phyloP scores from a whole-genome alignment of 2,797 vertebrate genomes.

The Myotis daubentonii region DNA sequence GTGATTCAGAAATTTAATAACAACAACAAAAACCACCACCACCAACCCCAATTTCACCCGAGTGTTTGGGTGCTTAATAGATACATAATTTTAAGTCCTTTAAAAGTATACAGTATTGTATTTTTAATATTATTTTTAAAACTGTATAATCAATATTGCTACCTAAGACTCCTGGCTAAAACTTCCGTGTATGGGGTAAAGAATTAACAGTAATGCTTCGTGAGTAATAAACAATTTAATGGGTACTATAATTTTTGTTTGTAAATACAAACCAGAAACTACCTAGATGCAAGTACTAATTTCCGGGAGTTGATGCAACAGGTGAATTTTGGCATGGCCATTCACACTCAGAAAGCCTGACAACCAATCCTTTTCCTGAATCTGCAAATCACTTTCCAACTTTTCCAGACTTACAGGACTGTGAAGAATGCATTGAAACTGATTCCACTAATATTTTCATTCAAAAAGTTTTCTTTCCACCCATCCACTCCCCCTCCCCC shows the following conservation, averaged over 20 bases:
- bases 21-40: not conserved
- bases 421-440: not conserved
- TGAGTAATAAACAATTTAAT: not conserved
- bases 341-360: not conserved
- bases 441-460: not conserved
- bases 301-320: not conserved
- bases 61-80: not conserved
- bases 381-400: not conserved
- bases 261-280: not conserved
- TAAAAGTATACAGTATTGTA: not conserved
- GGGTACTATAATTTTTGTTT: not conserved
- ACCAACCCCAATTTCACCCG: not conserved
- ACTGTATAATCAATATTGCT: not conserved
- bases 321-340: not conserved
- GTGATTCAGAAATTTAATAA: not conserved
- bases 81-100: not conserved
- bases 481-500: fast-evolving
- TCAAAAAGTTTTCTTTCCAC: not conserved
- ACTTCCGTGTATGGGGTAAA: not conserved
- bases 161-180: not conserved
- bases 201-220: not conserved
- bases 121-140: not conserved
- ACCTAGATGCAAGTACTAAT: not conserved
- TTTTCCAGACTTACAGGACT: not conserved
- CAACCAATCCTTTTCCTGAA: not conserved